Base-by-base conservation (phyloP, 2,888 invertebrate species). In the Patella ulyssiponensis region DNA sequence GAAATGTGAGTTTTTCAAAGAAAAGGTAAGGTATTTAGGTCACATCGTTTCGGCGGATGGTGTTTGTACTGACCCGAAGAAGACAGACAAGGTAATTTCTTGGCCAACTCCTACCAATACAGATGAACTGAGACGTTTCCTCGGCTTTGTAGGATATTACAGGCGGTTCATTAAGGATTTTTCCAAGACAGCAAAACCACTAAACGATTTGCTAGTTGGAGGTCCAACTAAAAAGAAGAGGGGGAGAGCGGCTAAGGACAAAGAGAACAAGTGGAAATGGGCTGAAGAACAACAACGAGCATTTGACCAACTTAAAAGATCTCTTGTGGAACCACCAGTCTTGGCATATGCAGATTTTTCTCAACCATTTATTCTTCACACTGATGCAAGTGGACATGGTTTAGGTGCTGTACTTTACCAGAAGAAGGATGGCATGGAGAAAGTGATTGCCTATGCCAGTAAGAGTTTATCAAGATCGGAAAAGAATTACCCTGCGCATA, bases 201-300 rank as follows among this genome's bases (percentile, higher is more conserved):
- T 58, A 7, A 58, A 58, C n/a, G 58, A 58, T 58, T 58, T 58
- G 58, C 15, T 58, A 58, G 58, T 15, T 11, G 58, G 58, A 58
- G 58, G 58, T n/a, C 58, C 58, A 58, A 58, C 58, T 12, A 58
- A 58, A 58, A 58, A 58, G 58, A 15, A 58, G 58, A 58, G 58
- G 58, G 58, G 58, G 12, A 58, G 15, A 58, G 11, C 14, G 27
- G 27, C 27, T 27, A 27, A 27, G 27, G 27, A 2, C 27, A 27
- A 27, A 27, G 27, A 27, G 27, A 27, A 27, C 27, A 27, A 27
- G 2, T n/a, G n/a, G n/a, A n/a, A n/a, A n/a, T n/a, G n/a, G n/a
- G n/a, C n/a, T n/a, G n/a, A n/a, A n/a, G n/a, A n/a, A n/a, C n/a
- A n/a, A n/a, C n/a, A n/a, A n/a, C n/a, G n/a, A n/a, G n/a, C n/a